Base-by-base conservation (phyloP, 2,113 vertebrate species). In the Aix galericulata region DNA sequence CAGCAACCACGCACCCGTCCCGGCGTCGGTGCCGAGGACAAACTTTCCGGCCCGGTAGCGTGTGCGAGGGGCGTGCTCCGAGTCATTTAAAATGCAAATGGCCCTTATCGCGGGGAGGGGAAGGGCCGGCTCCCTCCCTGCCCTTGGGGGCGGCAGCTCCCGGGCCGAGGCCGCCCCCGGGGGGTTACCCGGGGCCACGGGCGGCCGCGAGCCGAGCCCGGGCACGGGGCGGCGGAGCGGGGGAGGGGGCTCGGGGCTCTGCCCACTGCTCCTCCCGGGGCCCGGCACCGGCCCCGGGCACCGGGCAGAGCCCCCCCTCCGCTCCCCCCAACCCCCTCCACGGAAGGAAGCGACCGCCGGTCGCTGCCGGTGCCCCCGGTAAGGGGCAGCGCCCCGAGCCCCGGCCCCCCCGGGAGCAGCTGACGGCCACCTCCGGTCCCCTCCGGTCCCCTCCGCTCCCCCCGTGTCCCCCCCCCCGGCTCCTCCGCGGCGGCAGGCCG, bases 71-170 rank as follows among this genome's bases (percentile, higher is more conserved):
- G 88, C 40, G 63, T 58, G 91, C 89, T 71, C 36, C 62, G 1
- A 79, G 89, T 88, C 62, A 95, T 88, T 94, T 92, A 94, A 90
- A 92, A 94, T 71, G 91, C 86, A 82, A 88, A 93, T 80, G 9
- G 31, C 82, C 59, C 89, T 1, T 8, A 12, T 32, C 48, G 22
- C 59, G 6, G 17, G 25, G 52, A 29, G 50, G 48, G 29, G 56
- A 18, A 48, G 55, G 71, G 79, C 50, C 80, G 62, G 38, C 44
- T 75, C 32, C 69, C 64, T 63, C 78, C 50, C 77, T 74, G 21
- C 72, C 88, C 84, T 85, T 16, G 59, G 12, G 52, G 48, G 42
- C 21, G n/a, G 48, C 80, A 56, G 78, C 87, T 12, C 50, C 42
- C 36, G 52, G 64, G 40, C 81, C 80, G 25, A 60, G 2, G 31